Conservation (phyloP, 2,113 vertebrate species). For the Heterocephalus glaber region DNA sequence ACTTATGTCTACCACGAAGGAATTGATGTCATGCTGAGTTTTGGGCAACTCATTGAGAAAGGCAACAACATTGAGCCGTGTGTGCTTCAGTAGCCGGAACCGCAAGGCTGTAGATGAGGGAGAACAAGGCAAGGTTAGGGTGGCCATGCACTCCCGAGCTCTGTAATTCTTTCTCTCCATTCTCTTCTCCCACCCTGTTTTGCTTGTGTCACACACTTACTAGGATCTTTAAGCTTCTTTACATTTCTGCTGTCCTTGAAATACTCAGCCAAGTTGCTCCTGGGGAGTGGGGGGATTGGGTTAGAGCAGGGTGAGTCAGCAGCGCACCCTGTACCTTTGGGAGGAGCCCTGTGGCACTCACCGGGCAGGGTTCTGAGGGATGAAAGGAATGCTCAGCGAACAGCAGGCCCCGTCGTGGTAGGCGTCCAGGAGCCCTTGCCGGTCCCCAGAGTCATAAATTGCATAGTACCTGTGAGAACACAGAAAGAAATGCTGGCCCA, state of each 20-base stretch:
- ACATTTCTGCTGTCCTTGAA: slow-evolving; percentile 92
- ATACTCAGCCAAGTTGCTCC: slow-evolving; percentile 90
- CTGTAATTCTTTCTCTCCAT: accelerated
- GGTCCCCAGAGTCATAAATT: slow-evolving; percentile 91
- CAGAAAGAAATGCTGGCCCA: neutral
- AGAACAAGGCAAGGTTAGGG: neutral
- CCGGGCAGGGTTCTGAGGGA: slow-evolving; percentile 88
- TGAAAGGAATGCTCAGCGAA: slow-evolving; percentile 89
- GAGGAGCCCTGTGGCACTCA: slow-evolving; percentile 61
- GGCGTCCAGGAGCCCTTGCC: slow-evolving; percentile 92
- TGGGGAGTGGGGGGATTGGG: slow-evolving; percentile 56
- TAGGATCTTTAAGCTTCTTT: slow-evolving; percentile 91
- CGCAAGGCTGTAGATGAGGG: slow-evolving; percentile 83
- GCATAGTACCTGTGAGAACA: slow-evolving; percentile 88
- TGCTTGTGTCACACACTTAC: slow-evolving; percentile 83
- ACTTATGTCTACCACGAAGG: slow-evolving; percentile 91
- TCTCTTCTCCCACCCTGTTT: neutral
- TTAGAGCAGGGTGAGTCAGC: too few species aligned
- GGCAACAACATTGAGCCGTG: slow-evolving; percentile 91
- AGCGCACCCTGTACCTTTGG: neutral
- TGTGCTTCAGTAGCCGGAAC: slow-evolving; percentile 91
- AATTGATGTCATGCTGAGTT: slow-evolving; percentile 92
- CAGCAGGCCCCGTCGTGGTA: slow-evolving; percentile 94
- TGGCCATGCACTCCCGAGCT: accelerated
- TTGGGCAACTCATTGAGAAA: slow-evolving; percentile 93